phyloP scores from a whole-genome alignment of 2,113 vertebrate species.

The Percopsis transmontana region DNA sequence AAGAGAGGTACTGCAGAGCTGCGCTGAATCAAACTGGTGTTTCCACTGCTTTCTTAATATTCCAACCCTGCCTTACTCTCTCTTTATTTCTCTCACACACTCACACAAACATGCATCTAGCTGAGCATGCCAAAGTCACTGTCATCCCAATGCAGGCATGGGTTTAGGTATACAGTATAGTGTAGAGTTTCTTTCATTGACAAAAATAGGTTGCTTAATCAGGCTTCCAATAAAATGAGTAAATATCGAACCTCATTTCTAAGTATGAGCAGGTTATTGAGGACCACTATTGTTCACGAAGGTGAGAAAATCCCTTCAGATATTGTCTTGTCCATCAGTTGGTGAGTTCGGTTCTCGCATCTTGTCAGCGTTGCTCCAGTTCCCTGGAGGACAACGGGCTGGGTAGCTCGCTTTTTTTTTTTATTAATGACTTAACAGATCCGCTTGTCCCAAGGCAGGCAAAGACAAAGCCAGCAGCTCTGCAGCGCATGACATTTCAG shows the following conservation, averaged over 20 bases:
- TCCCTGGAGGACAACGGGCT: constrained; percentile 63
- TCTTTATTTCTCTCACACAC: not conserved
- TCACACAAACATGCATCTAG: constrained; percentile 14
- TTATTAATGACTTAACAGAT: constrained; percentile 72
- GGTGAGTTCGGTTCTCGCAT: constrained; percentile 57
- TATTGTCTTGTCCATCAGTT: constrained; percentile 57
- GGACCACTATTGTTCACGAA: constrained; percentile 40
- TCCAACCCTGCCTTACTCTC: not conserved
- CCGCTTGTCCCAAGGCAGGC: constrained; percentile 58
- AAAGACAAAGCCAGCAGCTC: constrained; percentile 40
- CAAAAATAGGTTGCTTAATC: constrained; percentile 6
- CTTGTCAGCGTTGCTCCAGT: constrained; percentile 60
- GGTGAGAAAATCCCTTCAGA: constrained; percentile 58
- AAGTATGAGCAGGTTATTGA: constrained; percentile 29
- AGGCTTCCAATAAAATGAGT: constrained; percentile 21
- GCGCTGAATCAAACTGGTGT: constrained; percentile 15
- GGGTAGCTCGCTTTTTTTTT: constrained; percentile 64
- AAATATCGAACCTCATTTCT: constrained; percentile 23
- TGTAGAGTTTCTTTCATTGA: not conserved
- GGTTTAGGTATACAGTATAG: constrained; percentile 1
- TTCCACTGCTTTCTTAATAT: not conserved
- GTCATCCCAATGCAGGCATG: constrained; percentile 2
- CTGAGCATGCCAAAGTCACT: constrained; percentile 10
- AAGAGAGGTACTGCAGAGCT: constrained; percentile 13
- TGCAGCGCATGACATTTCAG: constrained; percentile 50